Percentiles rank a stretch among this genome's conserved stretches.
Conservation (phyloP, 2,113 vertebrate species). For the Ranitomeya imitator region DNA sequence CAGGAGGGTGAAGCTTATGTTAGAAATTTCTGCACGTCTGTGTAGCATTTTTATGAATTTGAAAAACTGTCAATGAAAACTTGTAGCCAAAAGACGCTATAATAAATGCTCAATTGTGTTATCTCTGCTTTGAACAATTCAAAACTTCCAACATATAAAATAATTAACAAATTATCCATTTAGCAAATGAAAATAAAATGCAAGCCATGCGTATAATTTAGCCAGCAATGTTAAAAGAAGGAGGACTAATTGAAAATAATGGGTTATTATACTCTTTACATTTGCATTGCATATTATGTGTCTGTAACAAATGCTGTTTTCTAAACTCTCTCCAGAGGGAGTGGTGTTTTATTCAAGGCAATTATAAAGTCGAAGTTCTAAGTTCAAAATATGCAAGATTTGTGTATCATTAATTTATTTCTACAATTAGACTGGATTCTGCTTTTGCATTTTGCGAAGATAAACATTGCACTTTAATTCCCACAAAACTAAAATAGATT, state of each 20-base stretch:
- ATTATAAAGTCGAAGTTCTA: slow-evolving; percentile 34
- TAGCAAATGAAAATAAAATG: slow-evolving; percentile 6
- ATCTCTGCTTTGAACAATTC: background rate
- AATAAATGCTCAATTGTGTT: background rate
- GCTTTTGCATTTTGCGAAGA: slow-evolving; percentile 24
- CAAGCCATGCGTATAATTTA: slow-evolving; percentile 9
- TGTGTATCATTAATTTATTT: slow-evolving; percentile 36
- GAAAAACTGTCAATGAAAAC: background rate
- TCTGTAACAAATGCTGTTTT: background rate
- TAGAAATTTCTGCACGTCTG: background rate
- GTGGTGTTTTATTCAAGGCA: slow-evolving; percentile 9
- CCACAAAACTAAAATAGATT: slow-evolving; percentile 16
- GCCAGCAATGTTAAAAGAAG: slow-evolving; percentile 11
- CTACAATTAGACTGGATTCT: slow-evolving; percentile 12
- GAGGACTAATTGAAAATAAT: background rate
- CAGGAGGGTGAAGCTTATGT: background rate
- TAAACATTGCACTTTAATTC: slow-evolving; percentile 24
- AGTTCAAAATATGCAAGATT: slow-evolving; percentile 42
- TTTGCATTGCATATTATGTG: slow-evolving; percentile 19
- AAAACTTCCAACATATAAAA: background rate
- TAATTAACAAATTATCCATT: background rate
- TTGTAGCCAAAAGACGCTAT: background rate
- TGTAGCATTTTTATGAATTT: background rate
- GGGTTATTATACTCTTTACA: slow-evolving; percentile 1
- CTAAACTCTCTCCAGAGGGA: slow-evolving; percentile 22